These are phyloP conservation scores for Triplophysa siluroides DNA, from an alignment of 2,113 vertebrate genomes.

Conservation along the genomic window DNA sequence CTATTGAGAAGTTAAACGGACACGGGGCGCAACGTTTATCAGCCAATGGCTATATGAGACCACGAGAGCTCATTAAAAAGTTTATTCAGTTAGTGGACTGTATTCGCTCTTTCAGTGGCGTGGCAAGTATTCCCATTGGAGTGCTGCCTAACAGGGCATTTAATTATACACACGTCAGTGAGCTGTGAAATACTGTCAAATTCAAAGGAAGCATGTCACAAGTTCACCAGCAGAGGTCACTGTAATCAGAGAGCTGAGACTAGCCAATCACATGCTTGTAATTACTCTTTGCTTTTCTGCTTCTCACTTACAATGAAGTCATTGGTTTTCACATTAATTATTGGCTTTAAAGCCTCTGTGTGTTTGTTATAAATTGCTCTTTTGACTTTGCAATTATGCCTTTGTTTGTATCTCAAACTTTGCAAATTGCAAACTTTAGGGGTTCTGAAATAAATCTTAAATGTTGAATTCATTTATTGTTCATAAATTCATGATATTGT, in stretches of 20 bases:
- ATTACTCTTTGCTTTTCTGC: neutral
- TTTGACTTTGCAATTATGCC: neutral
- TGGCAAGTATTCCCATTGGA: slow-evolving; percentile 35
- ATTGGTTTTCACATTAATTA: neutral
- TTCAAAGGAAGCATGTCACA: slow-evolving; percentile 30
- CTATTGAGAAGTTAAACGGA: slow-evolving; percentile 37
- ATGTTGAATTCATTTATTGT: too few species aligned
- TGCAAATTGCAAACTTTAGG: neutral
- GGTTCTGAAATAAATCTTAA: too few species aligned
- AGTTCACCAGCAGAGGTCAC: slow-evolving; percentile 20
- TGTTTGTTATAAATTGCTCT: neutral
- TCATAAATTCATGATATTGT: too few species aligned
- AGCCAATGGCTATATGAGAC: slow-evolving; percentile 41
- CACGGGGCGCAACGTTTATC: slow-evolving; percentile 21
- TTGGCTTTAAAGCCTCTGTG: neutral
- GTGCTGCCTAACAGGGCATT: slow-evolving; percentile 54
- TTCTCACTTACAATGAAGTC: slow-evolving; percentile 8
- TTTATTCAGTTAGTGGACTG: slow-evolving; percentile 54
- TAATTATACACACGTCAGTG: slow-evolving; percentile 61
- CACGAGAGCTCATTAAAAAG: slow-evolving; percentile 45
- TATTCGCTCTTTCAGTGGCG: slow-evolving; percentile 55
- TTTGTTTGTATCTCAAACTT: neutral
- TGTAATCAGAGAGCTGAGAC: neutral
- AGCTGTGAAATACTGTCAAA: slow-evolving; percentile 63
- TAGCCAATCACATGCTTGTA: neutral